phyloP scores from a whole-genome alignment of 2,888 invertebrate genomes.

The Eumerus sabulonum region DNA sequence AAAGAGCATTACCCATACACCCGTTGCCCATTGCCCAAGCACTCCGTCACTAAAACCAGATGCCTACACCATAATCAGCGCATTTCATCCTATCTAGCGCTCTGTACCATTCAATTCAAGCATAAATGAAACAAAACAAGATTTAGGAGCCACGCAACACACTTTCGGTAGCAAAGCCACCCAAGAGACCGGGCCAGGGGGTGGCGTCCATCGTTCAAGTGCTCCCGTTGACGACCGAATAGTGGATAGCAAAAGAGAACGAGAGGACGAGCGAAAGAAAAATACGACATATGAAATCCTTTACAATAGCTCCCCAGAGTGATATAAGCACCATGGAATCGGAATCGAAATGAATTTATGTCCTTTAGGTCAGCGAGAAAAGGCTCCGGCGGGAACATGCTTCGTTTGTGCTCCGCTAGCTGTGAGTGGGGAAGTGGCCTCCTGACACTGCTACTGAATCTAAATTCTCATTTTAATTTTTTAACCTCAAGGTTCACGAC shows the following conservation, averaged over 20 bases:
- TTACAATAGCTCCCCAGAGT: slow-evolving; percentile 77
- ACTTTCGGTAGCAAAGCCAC: slow-evolving; percentile 27
- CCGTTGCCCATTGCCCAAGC: neutral
- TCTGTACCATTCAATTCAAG: slow-evolving; percentile 49
- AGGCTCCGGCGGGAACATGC: slow-evolving; percentile 39
- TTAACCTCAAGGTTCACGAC: slow-evolving; percentile 35
- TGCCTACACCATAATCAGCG: slow-evolving; percentile 32
- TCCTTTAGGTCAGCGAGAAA: slow-evolving; percentile 69
- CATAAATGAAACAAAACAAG: slow-evolving; percentile 53
- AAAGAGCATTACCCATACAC: slow-evolving; percentile 6
- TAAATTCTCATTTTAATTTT: slow-evolving; percentile 50
- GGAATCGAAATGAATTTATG: slow-evolving; percentile 77
- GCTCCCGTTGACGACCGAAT: neutral
- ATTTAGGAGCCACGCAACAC: slow-evolving; percentile 48
- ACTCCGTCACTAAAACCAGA: slow-evolving; percentile 3
- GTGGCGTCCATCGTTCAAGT: neutral
- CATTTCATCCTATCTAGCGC: slow-evolving; percentile 43
- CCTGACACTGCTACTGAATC: slow-evolving; percentile 28
- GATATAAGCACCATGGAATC: slow-evolving; percentile 71
- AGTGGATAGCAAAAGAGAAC: neutral
- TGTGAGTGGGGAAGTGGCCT: slow-evolving; percentile 23
- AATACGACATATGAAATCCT: slow-evolving; percentile 72
- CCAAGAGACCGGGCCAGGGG: neutral
- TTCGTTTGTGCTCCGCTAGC: slow-evolving; percentile 30
- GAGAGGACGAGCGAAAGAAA: slow-evolving; percentile 7